Conservation (phyloP, 2,113 vertebrate species). For the Ellobius talpinus region DNA sequence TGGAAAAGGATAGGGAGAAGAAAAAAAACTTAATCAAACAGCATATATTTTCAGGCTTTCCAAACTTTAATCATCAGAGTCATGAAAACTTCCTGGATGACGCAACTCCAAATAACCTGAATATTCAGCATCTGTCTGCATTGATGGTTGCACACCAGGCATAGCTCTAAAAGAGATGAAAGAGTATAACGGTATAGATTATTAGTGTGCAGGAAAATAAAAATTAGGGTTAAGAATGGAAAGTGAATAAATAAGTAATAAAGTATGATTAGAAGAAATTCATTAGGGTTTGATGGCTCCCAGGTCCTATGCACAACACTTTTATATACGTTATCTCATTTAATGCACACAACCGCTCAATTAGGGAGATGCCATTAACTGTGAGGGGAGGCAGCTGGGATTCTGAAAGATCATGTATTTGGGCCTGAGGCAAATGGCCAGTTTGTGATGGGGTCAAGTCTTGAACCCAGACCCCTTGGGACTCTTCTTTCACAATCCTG, state of each 20-base stretch:
- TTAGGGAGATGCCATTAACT: neutral
- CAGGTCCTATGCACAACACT: neutral
- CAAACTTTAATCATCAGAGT: neutral
- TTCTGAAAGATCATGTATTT: neutral
- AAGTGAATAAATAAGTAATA: neutral
- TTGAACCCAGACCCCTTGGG: neutral
- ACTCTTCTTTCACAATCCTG: neutral
- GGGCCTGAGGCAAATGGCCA: neutral
- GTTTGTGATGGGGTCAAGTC: neutral
- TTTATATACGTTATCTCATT: neutral
- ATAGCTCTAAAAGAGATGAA: neutral
- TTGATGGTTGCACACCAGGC: neutral
- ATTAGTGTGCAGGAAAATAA: neutral
- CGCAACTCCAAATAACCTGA: neutral
- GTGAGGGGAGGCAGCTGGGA: neutral
- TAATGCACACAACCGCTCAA: neutral
- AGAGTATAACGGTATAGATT: slow-evolving; percentile 1
- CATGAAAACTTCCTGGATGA: neutral
- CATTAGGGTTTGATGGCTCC: neutral
- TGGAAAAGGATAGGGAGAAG: neutral
- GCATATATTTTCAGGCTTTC: neutral
- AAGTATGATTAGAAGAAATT: neutral
- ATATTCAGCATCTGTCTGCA: neutral
- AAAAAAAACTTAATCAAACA: neutral
- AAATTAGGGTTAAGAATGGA: slow-evolving; percentile 25